phyloP scores from a whole-genome alignment of 2,888 invertebrate species.

The Anorthoa munda region DNA sequence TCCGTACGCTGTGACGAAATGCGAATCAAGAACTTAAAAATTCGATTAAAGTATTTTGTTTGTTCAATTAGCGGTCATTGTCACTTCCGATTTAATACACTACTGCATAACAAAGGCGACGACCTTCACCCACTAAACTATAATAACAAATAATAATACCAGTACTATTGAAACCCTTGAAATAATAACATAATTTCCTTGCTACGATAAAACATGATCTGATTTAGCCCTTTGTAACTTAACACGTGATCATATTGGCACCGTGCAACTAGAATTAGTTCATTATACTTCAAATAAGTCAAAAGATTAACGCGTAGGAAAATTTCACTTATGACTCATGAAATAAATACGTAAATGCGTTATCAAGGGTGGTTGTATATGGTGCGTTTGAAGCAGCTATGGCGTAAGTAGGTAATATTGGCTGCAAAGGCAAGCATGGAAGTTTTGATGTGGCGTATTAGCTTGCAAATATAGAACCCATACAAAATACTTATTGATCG shows the following conservation, averaged over 20 bases:
- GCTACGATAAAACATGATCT: conserved; percentile 74
- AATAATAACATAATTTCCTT: conserved; percentile 69
- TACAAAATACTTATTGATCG: conserved; percentile 90
- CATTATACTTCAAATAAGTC: conserved; percentile 13
- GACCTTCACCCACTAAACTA: conserved; percentile 59
- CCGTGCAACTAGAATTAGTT: conserved; percentile 70
- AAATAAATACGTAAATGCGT: conserved; percentile 62
- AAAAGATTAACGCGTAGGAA: background rate
- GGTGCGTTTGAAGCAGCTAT: conserved; percentile 59
- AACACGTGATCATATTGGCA: conserved; percentile 79
- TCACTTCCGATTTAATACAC: conserved; percentile 40
- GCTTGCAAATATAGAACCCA: conserved; percentile 90
- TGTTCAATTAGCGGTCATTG: conserved; percentile 41
- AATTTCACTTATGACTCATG: conserved; percentile 36
- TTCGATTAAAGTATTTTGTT: conserved; percentile 17
- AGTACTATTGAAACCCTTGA: conserved; percentile 47
- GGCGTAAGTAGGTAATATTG: conserved; percentile 83
- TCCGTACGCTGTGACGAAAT: background rate
- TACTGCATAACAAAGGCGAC: conserved; percentile 21
- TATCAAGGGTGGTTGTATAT: conserved; percentile 54
- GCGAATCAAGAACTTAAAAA: conserved; percentile 18
- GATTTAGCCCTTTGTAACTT: conserved; percentile 79
- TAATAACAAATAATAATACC: conserved; percentile 30
- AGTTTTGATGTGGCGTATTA: conserved; percentile 89
- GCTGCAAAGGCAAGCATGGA: conserved; percentile 82